Base-by-base conservation (phyloP, 1,140 invertebrate genomes). In the Nymphalis io region DNA sequence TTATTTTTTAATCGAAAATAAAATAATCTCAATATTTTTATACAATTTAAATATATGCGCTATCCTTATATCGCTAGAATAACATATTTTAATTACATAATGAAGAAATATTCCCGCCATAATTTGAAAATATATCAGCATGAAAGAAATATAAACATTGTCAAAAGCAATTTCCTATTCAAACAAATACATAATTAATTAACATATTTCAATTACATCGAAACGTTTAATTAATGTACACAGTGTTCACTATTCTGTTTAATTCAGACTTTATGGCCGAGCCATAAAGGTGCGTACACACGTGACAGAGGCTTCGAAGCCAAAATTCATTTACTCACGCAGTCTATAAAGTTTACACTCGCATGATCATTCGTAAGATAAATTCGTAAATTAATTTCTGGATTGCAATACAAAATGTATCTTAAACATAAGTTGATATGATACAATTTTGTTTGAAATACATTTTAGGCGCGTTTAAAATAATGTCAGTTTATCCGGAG, bases 301-400 rank as follows among this genome's bases (percentile, higher is more conserved):
- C 70, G 65, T 42, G 66, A 71, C 73, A 70, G 40, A 55, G 68
- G 72, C 69, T 66, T 76, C 74, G 18, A 75, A 74, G 66, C 62
- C 68, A 62, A 79, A 83, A 78, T 62, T 83, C 74, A 79, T 84
- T 84, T 79, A 84, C 80, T 81, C 74, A 68, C 72, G 44, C 64
- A 78, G 69, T 80, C 81, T 79, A 87, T 86, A 84, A 85, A 89
- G 60, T 87, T 87, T 82, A 86, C 80, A 85, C 82, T 85, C 79
- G 70, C 79, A 83, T 85, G 85, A 88, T 89, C 81, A 85, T 84
- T 84, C 77, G 70, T 68, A 82, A 88, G 85, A 88, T 87, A 87
- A 89, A 88, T 88, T 83, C 80, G 78, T 86, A 88, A 89, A 89
- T 89, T 89, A 87, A 89, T 85, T 85, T 84, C 61, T 8, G 6